Conservation (phyloP, 2,113 vertebrate species). For the Verasper variegatus region DNA sequence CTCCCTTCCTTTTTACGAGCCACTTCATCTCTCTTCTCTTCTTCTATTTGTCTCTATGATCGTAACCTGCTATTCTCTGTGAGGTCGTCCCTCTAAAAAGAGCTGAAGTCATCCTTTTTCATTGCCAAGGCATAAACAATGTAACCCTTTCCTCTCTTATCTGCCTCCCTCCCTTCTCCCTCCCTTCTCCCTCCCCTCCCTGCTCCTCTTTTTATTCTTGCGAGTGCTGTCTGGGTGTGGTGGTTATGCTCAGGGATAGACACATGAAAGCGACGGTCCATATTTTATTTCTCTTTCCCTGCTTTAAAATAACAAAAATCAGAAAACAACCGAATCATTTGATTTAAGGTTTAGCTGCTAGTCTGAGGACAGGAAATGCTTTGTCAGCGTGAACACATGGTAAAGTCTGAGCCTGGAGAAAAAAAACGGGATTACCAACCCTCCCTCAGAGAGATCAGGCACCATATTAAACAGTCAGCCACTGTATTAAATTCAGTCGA, state of each 20-base stretch:
- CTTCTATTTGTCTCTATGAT: slow-evolving; percentile 16
- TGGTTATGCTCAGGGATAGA: slow-evolving; percentile 43
- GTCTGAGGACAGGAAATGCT: slow-evolving; percentile 32
- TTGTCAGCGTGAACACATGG: slow-evolving; percentile 53
- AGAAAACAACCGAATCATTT: slow-evolving; percentile 23
- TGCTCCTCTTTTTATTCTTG: slow-evolving; percentile 30
- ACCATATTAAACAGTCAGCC: slow-evolving; percentile 28
- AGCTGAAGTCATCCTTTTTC: slow-evolving; percentile 70
- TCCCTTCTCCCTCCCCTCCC: slow-evolving; percentile 8
- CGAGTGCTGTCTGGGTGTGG: slow-evolving; percentile 74
- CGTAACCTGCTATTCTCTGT: slow-evolving; percentile 27
- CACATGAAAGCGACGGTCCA: slow-evolving; percentile 35
- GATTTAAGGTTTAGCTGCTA: slow-evolving; percentile 22
- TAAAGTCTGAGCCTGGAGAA: slow-evolving; percentile 32
- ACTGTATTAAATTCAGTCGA: slow-evolving; percentile 28
- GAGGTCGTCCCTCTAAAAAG: slow-evolving; percentile 60
- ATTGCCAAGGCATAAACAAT: slow-evolving; percentile 74
- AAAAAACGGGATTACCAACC: background rate
- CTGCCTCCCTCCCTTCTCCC: slow-evolving; percentile 16
- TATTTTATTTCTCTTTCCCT: slow-evolving; percentile 27
- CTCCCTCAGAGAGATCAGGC: slow-evolving; percentile 20
- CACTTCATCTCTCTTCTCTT: slow-evolving; percentile 9
- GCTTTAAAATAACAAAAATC: slow-evolving; percentile 14
- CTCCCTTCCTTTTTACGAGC: background rate
- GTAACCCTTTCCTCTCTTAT: slow-evolving; percentile 39